Evolutionary conservation across 2,888 invertebrate species (phyloP), one percentile per base, ranked within the genome.

Genomic region (Melanchra persicariae): DNA sequence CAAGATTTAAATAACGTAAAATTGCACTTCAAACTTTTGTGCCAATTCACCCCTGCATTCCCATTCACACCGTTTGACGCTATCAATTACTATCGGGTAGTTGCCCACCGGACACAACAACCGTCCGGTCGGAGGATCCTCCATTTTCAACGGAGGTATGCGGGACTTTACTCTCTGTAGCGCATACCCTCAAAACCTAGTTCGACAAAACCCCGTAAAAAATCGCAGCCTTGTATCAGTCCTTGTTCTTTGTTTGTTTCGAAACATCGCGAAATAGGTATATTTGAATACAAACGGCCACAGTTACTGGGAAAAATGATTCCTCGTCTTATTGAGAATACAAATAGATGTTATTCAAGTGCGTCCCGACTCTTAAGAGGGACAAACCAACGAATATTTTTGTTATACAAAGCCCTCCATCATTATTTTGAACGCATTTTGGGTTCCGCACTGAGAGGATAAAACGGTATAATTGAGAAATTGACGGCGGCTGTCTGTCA

Each of bases 241-340:
- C 24, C 66, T 75, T 24, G 45, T 0, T 0, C 19, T 22, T 12
- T 58, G 72, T 81, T 82, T 77, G 57, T 73, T 70, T 63, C 26
- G n/a, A 67, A 75, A 74, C 57, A 66, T 69, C 49, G 60, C 15
- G 49, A 60, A 83, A 79, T 75, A 64, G 49, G 63, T 77, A 51
- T 55, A 86, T 84, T 84, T 82, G 78, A 77, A 85, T 86, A 71
- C 62, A 74, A 79, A 86, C 69, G 55, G 69, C 43, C 26, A 45
- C 45, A 37, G 60, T 83, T 68, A 45, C 60, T 24, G 64, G 63
- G 71, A 77, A 79, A 84, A 84, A 80, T 87, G 74, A 82, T 85
- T 86, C 83, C 52, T 76, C 74, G 61, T 85, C 52, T 69, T 75
- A 81, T 77, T 81, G 72, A 22, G 75, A 80, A 80, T 77, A 68